Evolutionary conservation across 2,888 invertebrate species (phyloP), one percentile per base, ranked within the genome.

Genomic region (Tillus elongatus): DNA sequence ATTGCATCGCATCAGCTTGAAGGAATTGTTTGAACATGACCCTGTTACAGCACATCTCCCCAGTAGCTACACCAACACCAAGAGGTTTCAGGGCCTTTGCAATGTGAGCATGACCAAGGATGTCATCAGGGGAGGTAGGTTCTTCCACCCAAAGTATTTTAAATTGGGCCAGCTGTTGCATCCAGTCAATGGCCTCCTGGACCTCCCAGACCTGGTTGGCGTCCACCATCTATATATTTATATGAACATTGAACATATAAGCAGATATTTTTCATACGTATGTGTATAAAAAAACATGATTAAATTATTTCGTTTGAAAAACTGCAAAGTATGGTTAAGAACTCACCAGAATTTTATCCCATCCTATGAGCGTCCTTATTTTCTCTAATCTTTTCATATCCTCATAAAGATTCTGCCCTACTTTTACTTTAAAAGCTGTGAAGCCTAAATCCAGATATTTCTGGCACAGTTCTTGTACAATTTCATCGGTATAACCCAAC

Each of bases 21-120:
- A 93, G 63, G 56, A 92, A 82, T 65, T 89, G 92, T 57, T 92
- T 93, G 69, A 93, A 93, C 72, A 92, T 79, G 0, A 92, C 82
- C 36, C 91, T 71, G 69, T 93, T 93, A 15, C 84, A 83, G 61
- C 89, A 90, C 81, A 87, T 85, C 67, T 93, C 92, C 1, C 92
- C 93, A 0, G 88, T 87, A 1, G 92, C 93, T 24, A 93, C 88
- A 2, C 82, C 83, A 43, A 92, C 87, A 4, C 80, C 82, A 27
- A 76, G 69, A 0, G 84, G 82, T 46, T 79, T 68, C 11, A 82
- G 61, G 36, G 82, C 86, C 57, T 80, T 73, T 0, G 87, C 74
- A 45, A 92, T 89, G 33, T 72, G 67, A 0, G 80, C 80, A 61
- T 92, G 91, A 0, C 90, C 92, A n/a, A 89, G 63, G 2, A 90